Percentiles rank a stretch among this genome's conserved stretches.
phyloP scores from a whole-genome alignment of 2,888 invertebrate species.

The Sylvicola cinctus region DNA sequence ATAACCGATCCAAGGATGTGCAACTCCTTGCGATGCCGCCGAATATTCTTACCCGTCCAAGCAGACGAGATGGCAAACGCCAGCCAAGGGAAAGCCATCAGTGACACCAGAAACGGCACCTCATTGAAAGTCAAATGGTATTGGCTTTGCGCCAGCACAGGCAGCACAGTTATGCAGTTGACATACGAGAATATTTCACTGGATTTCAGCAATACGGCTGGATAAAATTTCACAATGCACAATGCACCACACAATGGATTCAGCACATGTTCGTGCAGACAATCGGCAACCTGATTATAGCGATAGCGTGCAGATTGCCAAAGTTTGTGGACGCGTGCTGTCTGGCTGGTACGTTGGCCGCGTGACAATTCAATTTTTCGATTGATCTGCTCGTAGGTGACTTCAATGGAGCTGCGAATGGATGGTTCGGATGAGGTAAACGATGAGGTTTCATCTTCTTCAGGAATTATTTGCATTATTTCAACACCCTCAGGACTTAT shows the following conservation, averaged over 20 bases:
- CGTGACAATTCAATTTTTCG: background rate
- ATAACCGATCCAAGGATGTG: background rate
- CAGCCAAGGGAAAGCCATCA: background rate
- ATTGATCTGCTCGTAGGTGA: constrained; percentile 4
- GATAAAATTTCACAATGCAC: constrained; percentile 5
- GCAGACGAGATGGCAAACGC: background rate
- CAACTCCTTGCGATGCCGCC: background rate
- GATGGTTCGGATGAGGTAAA: background rate
- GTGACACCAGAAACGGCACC: background rate
- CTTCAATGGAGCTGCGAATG: background rate
- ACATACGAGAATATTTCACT: constrained; percentile 5
- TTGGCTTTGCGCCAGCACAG: constrained; percentile 2
- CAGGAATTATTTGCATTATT: constrained; percentile 5
- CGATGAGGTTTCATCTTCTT: constrained; percentile 1
- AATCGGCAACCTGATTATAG: background rate
- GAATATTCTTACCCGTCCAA: background rate
- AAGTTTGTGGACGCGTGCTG: background rate
- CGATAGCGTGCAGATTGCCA: background rate
- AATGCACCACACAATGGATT: constrained; percentile 4
- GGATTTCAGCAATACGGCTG: constrained; percentile 5
- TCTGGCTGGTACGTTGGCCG: background rate
- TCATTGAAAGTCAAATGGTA: constrained; percentile 2
- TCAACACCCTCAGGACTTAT: constrained; percentile 5
- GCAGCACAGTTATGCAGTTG: constrained; percentile 3
- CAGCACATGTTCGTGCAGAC: constrained; percentile 1